A percentile compares a stretch with the other conserved stretches of the same genome.
phyloP scores from a whole-genome alignment of 2,888 invertebrate genomes.

The Drosophila diplacantha region DNA sequence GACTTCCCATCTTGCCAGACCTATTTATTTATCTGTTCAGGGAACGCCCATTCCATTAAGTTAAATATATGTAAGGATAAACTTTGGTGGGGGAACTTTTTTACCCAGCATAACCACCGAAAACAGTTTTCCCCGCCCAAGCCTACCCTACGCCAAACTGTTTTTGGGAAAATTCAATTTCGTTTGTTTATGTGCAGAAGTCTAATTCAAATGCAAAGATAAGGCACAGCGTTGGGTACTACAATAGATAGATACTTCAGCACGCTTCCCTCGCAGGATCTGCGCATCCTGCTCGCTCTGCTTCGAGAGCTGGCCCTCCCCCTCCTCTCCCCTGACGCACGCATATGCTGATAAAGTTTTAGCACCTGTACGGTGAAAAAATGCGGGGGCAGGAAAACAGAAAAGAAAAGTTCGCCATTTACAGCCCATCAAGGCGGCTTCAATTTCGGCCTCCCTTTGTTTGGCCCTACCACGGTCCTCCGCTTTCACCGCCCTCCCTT shows the following conservation, averaged over 20 bases:
- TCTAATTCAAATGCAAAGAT: conserved; percentile 64
- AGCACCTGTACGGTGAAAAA: conserved; percentile 49
- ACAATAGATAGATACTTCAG: conserved; percentile 48
- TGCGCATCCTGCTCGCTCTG: conserved; percentile 4
- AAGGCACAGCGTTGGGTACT: conserved; percentile 53
- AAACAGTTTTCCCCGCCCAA: neutral
- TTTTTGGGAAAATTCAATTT: conserved; percentile 58
- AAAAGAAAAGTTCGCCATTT: conserved; percentile 60
- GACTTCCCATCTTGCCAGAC: neutral
- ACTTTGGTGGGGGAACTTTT: conserved; percentile 6
- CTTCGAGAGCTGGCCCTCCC: neutral
- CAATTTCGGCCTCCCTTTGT: conserved; percentile 44
- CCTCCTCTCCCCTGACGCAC: conserved; percentile 8
- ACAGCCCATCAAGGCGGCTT: conserved; percentile 60
- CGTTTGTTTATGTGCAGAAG: conserved; percentile 55
- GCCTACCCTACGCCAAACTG: conserved; percentile 11
- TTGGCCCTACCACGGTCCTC: conserved; percentile 1
- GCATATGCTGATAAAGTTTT: conserved; percentile 48
- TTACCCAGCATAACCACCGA: neutral
- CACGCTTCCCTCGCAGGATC: conserved; percentile 28
- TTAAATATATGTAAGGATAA: conserved; percentile 14
- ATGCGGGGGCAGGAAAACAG: conserved; percentile 20
- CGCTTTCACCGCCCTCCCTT: neutral
- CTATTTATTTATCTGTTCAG: conserved; percentile 5
- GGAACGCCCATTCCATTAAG: conserved; percentile 6